Conservation (phyloP, 2,797 vertebrate species). For the Lophotriccus pileatus region DNA sequence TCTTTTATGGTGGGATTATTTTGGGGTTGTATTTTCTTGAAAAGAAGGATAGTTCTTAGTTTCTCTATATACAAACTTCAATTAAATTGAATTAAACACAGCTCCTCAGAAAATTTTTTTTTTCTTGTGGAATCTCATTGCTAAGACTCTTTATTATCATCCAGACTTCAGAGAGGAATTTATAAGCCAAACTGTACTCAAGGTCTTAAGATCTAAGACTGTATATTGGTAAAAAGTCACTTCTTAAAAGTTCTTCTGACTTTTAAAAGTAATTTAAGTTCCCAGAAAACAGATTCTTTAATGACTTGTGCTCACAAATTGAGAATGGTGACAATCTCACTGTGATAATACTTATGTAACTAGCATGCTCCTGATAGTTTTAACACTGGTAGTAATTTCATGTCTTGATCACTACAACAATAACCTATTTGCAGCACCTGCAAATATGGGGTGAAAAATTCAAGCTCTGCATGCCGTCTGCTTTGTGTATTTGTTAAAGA, state of each 20-base stretch:
- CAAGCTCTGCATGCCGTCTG: neutral
- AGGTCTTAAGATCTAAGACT: neutral
- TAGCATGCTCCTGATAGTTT: neutral
- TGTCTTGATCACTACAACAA: neutral
- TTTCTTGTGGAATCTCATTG: neutral
- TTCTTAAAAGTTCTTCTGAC: neutral
- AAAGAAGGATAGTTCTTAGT: neutral
- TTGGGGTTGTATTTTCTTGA: neutral
- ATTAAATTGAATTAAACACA: neutral
- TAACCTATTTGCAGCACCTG: neutral
- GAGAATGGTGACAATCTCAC: neutral
- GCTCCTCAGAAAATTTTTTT: neutral
- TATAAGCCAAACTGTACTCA: neutral
- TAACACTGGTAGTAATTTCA: neutral
- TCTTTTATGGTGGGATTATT: neutral
- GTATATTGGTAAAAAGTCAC: neutral
- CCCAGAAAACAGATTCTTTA: neutral
- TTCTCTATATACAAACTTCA: neutral
- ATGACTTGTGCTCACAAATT: neutral
- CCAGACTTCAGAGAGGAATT: neutral
- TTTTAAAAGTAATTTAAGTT: neutral
- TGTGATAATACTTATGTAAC: neutral
- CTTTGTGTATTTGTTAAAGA: neutral
- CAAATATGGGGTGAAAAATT: neutral
- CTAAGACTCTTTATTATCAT: neutral